A percentile compares a stretch with the other conserved stretches of the same genome.
Conservation (phyloP, 2,888 invertebrate species). For the Chrysodeixis includens region DNA sequence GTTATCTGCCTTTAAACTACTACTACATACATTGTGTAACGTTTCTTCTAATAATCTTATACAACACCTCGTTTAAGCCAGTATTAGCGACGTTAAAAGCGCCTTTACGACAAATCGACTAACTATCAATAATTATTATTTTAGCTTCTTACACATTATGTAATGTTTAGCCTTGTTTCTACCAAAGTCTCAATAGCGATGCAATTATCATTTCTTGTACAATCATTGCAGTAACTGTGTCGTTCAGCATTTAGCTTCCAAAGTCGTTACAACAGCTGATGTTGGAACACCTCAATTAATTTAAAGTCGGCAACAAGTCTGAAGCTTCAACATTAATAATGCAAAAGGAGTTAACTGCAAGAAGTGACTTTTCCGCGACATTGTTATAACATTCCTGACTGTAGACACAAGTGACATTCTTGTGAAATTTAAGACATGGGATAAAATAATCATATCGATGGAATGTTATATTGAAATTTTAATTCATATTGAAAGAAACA, state of each 20-base stretch:
- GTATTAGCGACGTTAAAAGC: too few relatives aligned
- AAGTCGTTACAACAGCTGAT: not conserved
- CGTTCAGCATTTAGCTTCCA: not conserved
- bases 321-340: not conserved
- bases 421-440: not conserved
- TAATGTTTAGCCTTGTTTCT: not conserved
- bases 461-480: too few relatives aligned
- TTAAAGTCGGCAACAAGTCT: not conserved
- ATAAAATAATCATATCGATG: not conserved
- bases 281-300: not conserved
- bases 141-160: not conserved
- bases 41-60: too few relatives aligned
- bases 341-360: conserved; percentile 1
- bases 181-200: not conserved
- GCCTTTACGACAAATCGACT: too few relatives aligned
- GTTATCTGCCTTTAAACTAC: too few relatives aligned
- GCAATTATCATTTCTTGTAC: not conserved
- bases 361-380: not conserved
- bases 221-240: not conserved
- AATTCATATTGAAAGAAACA: too few relatives aligned
- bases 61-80: too few relatives aligned
- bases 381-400: conserved; percentile 1
- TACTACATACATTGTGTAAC: too few relatives aligned
- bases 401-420: not conserved
- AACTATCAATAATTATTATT: not conserved